Evolutionary conservation across 2,797 vertebrate species (phyloP).

Genomic region (Epinephelus coioides): DNA sequence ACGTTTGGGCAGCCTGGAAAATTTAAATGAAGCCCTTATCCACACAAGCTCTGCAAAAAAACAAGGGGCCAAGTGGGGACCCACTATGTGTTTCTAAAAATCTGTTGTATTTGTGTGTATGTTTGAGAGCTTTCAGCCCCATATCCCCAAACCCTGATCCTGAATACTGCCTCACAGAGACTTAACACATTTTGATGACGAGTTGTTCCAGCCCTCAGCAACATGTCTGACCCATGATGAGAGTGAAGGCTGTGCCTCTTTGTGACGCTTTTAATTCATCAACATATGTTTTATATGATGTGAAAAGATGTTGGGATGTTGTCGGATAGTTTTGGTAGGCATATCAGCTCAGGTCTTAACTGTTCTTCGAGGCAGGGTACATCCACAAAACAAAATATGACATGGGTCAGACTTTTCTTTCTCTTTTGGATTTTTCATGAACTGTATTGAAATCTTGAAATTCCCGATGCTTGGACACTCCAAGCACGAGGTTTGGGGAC

Average conservation of each 20-base stretch:
- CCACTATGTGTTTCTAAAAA: slow-evolving; percentile 18
- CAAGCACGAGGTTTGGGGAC: slow-evolving; percentile 56
- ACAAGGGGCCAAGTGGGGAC: slow-evolving; percentile 25
- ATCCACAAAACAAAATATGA: slow-evolving; percentile 29
- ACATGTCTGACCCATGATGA: slow-evolving; percentile 10
- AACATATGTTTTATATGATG: slow-evolving; percentile 16
- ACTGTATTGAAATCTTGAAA: slow-evolving; percentile 58
- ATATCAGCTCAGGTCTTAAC: slow-evolving; percentile 50
- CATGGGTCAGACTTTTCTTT: slow-evolving; percentile 36
- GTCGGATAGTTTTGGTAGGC: neutral
- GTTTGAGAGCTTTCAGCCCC: slow-evolving; percentile 23
- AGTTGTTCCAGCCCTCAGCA: slow-evolving; percentile 20
- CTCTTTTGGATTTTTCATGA: slow-evolving; percentile 36
- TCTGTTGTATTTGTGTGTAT: neutral
- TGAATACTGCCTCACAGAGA: slow-evolving; percentile 35
- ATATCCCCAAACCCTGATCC: neutral
- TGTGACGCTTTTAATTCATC: slow-evolving; percentile 28
- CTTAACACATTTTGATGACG: slow-evolving; percentile 16
- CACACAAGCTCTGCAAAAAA: slow-evolving; percentile 29
- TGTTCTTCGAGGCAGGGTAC: slow-evolving; percentile 28
- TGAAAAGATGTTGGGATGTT: neutral
- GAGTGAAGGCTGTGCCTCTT: slow-evolving; percentile 35
- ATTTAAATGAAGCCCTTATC: slow-evolving; percentile 20
- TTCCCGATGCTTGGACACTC: slow-evolving; percentile 64
- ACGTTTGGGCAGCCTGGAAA: slow-evolving; percentile 36